Evolutionary conservation across 2,797 vertebrate species (phyloP).

Genomic region (Sebastiscus albofasciatus): DNA sequence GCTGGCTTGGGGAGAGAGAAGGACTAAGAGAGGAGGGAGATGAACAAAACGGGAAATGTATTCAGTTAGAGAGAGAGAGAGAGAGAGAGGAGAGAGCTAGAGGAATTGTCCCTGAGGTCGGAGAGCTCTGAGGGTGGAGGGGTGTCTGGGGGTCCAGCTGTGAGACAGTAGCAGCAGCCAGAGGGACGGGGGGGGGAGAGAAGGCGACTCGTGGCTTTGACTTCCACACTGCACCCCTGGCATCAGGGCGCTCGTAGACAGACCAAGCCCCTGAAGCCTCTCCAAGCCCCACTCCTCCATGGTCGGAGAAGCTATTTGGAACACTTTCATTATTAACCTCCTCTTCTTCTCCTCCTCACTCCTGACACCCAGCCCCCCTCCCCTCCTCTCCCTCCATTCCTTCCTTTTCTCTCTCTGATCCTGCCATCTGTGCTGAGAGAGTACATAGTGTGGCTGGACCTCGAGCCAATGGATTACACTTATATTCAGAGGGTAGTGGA

Average conservation of each 20-base stretch:
- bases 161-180: slow-evolving; percentile 37
- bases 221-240: slow-evolving; percentile 53
- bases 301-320: slow-evolving; percentile 64
- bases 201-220: slow-evolving; percentile 60
- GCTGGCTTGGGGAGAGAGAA: slow-evolving; percentile 55
- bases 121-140: slow-evolving; percentile 23
- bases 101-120: slow-evolving; percentile 52
- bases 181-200: neutral
- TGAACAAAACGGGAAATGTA: slow-evolving; percentile 66
- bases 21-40: slow-evolving; percentile 48
- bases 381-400: neutral
- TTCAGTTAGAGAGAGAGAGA: slow-evolving; percentile 30
- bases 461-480: slow-evolving; percentile 43
- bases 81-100: neutral
- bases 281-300: slow-evolving; percentile 56
- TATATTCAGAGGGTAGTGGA: slow-evolving; percentile 31
- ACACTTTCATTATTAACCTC: slow-evolving; percentile 72
- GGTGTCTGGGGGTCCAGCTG: slow-evolving; percentile 32
- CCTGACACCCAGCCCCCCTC: slow-evolving; percentile 11
- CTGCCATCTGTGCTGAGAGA: slow-evolving; percentile 53
- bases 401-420: slow-evolving; percentile 45
- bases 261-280: slow-evolving; percentile 61
- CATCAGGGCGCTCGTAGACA: slow-evolving; percentile 53
- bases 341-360: slow-evolving; percentile 23
- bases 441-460: slow-evolving; percentile 28